These are phyloP conservation scores for Anolis apletophallus DNA, from an alignment of 2,797 vertebrate species.

Conservation along the genomic window DNA sequence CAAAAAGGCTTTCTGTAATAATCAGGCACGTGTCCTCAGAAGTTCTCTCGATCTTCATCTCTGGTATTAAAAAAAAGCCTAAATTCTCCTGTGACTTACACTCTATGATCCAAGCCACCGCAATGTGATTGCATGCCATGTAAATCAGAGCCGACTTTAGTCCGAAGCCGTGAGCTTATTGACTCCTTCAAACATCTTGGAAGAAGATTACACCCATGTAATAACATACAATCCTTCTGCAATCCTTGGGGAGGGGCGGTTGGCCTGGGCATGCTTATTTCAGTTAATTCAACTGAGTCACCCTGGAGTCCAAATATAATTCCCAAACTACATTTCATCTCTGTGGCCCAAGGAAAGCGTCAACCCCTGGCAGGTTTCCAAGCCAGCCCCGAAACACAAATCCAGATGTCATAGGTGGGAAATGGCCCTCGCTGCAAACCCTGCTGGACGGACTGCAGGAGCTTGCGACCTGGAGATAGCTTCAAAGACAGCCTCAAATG, in stretches of 20 bases:
- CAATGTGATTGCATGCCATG: slow-evolving; percentile 51
- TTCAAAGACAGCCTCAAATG: slow-evolving; percentile 6
- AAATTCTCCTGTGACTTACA: slow-evolving; percentile 25
- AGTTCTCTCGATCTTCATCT: slow-evolving; percentile 20
- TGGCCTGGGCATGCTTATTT: background rate
- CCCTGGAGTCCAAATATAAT: slow-evolving; percentile 39
- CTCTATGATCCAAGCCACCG: slow-evolving; percentile 33
- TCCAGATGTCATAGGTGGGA: background rate
- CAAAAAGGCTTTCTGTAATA: slow-evolving; percentile 41
- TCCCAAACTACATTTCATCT: slow-evolving; percentile 30
- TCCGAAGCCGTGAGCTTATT: slow-evolving; percentile 57
- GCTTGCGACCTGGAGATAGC: background rate
- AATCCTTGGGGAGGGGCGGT: slow-evolving; percentile 58
- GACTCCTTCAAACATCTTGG: slow-evolving; percentile 64
- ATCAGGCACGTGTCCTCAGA: slow-evolving; percentile 25
- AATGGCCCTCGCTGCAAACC: accelerated
- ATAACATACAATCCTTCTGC: slow-evolving; percentile 69
- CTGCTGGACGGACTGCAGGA: background rate
- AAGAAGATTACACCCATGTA: slow-evolving; percentile 73
- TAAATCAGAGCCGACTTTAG: slow-evolving; percentile 64
- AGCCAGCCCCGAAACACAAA: background rate
- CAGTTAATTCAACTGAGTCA: slow-evolving; percentile 48
- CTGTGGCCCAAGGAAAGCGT: slow-evolving; percentile 12
- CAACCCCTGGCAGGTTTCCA: background rate
- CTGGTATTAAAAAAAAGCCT: slow-evolving; percentile 11